Base-by-base conservation (phyloP, 2,888 invertebrate species). In the Lasioglossum morio region DNA sequence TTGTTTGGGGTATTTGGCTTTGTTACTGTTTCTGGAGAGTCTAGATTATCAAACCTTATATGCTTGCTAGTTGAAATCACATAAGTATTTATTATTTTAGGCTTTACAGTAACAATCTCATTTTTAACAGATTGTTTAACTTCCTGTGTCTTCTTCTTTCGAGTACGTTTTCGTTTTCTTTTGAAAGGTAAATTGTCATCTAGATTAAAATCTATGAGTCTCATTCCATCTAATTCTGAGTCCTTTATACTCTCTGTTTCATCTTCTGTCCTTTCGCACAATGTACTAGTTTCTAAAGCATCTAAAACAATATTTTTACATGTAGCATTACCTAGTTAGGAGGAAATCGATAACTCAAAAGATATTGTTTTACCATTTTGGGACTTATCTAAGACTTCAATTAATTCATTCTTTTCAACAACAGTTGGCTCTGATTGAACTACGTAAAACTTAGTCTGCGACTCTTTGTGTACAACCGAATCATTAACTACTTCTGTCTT, bases 11-110 rank as follows among this genome's bases (percentile, higher is more conserved):
- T n/a, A 57, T 46, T 23, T 43, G 81, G 46, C 23, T 80, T 83
- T 4, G 46, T 57, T 34, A 40, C 16, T 8, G 69, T 75, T 23
- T 89, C 87, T 23, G 91, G 86, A 4, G 85, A 73, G 16, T 92
- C 40, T 43, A 70, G 84, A 72, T 75, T 82, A 81, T 92, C 86
- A 73, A 94, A 94, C 34, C 94, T 84, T 79, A 94, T 94, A 77
- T 94, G 94, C 79, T 93, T 94, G n/a, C 89, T 90, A 57, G 89
- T 75, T 23, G 93, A 63, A 70, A 94, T 72, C 14, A 83, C 30
- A 43, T 85, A 46, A 14, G 92, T 89, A 81, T 92, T 81, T 75
- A 92, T 87, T 37, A 93, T 89, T 57, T 88, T 92, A n/a, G 93
- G 92, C 73, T 94, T 94, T 27, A 89, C 92, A 0, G 75, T 30